Evolutionary conservation across 2,113 vertebrate genomes (phyloP).

Genomic region (Lepisosteus osseus): DNA sequence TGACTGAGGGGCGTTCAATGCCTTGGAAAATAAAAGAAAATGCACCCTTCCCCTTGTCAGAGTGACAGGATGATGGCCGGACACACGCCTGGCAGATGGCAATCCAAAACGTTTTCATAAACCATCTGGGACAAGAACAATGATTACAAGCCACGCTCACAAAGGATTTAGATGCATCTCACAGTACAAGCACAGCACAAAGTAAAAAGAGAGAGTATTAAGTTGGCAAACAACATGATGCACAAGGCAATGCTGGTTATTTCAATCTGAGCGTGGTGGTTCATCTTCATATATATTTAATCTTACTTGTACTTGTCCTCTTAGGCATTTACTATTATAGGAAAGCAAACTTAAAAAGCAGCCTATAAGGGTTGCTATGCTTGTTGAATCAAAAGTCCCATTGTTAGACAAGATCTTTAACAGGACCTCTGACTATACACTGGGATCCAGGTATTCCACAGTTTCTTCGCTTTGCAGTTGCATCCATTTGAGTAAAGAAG

Average conservation of each 20-base stretch:
- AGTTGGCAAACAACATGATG: neutral
- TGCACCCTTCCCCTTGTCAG: slow-evolving; percentile 45
- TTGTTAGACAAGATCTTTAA: too few relatives aligned
- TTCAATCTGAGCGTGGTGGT: too few relatives aligned
- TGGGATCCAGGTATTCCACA: too few relatives aligned
- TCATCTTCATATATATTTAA: too few relatives aligned
- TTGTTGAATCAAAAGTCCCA: too few relatives aligned
- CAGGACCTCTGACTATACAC: too few relatives aligned
- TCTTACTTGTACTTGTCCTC: too few relatives aligned
- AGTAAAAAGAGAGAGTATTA: neutral
- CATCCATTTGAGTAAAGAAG: too few relatives aligned
- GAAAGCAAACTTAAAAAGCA: too few relatives aligned
- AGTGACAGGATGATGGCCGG: slow-evolving; percentile 71
- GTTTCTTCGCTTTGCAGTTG: too few relatives aligned
- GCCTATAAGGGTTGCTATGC: too few relatives aligned
- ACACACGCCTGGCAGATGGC: slow-evolving; percentile 83
- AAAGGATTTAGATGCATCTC: neutral
- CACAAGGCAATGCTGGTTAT: neutral
- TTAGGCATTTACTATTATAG: too few relatives aligned
- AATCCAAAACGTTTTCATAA: slow-evolving; percentile 74
- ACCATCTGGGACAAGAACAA: slow-evolving; percentile 79
- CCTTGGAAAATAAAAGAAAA: neutral
- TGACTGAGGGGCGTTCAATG: slow-evolving; percentile 1
- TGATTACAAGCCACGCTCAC: slow-evolving; percentile 30
- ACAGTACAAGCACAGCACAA: neutral